A percentile compares a stretch with the other conserved stretches of the same genome.
Conservation (phyloP, 2,888 invertebrate species). For the Drosophila glabriapex region DNA sequence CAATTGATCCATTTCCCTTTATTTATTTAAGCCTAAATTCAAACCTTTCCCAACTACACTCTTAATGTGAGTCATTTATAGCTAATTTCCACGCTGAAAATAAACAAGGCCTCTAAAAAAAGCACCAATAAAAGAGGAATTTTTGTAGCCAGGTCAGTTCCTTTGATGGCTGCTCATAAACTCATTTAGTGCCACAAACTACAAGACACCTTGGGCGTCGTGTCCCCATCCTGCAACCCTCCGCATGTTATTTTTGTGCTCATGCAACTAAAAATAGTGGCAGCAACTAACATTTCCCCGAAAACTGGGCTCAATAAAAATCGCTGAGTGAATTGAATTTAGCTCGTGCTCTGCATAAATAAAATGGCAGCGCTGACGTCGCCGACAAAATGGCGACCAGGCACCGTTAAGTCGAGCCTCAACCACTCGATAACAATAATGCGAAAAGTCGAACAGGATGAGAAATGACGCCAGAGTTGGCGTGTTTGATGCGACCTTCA, state of each 20-base stretch:
- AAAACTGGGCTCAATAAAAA: slow-evolving; percentile 19
- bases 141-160: background rate
- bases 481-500: slow-evolving; percentile 47
- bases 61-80: background rate
- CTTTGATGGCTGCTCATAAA: slow-evolving; percentile 19
- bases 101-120: background rate
- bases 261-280: slow-evolving; percentile 43
- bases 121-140: background rate
- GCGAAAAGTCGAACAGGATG: slow-evolving; percentile 5
- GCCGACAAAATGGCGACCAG: slow-evolving; percentile 51
- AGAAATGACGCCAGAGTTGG: slow-evolving; percentile 52
- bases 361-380: slow-evolving; percentile 32
- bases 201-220: background rate
- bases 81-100: slow-evolving; percentile 1
- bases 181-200: background rate
- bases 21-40: background rate
- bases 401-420: slow-evolving; percentile 31
- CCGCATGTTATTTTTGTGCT: background rate
- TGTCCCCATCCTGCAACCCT: background rate
- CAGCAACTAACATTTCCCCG: slow-evolving; percentile 16
- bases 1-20: background rate
- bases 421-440: slow-evolving; percentile 16
- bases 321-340: slow-evolving; percentile 24
- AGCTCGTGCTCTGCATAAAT: slow-evolving; percentile 26
- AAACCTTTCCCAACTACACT: background rate